Evolutionary conservation across 2,113 vertebrate genomes (phyloP), one percentile per base, ranked within the genome.

Genomic region (Tursiops truncatus): DNA sequence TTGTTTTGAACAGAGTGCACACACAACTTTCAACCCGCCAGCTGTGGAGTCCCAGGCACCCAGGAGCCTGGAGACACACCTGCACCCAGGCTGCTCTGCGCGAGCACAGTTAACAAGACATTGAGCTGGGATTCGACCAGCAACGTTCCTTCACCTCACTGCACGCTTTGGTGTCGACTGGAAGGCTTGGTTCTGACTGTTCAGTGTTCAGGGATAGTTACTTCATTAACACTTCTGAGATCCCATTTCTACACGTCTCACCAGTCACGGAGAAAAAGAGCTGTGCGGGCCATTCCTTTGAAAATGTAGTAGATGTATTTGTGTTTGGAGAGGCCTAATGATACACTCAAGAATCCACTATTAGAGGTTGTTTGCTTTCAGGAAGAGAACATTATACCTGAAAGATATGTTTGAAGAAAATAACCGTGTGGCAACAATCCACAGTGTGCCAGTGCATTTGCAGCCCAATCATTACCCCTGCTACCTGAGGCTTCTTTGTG

Each of bases 271-370:
- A 73, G 77, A 53, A 13, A 53, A 68, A 10, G 5, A 50, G 53
- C 36, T 25, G 8, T 38, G 23, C 0, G 5, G 63, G 62, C 73
- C 67, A 10, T 62, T 63, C 12, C 76, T 88, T 96, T 70, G 44
- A 41, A 87, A 94, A 84, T 38, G 58, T 2, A 31, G 44, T 7
- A 3, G 44, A 71, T 76, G 26, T 8, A 11, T 84, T 80, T 92
- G 83, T 73, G 77, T 90, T 87, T 84, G 73, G 56, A 47, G 87
- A 96, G 68, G 94, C 73, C 95, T 95, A 50, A 53, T 44, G 95
- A 74, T 28, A 62, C 77, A 76, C 88, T 93, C 33, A 63, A 85
- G 88, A 84, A 62, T 71, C 50, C 65, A 86, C 2, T 33, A 58
- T 87, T 74, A 62, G 84, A 77, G 80, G n/a, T 9, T 14, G 47